phyloP scores from a whole-genome alignment of 2,113 vertebrate genomes.

The Menidia beryllina region DNA sequence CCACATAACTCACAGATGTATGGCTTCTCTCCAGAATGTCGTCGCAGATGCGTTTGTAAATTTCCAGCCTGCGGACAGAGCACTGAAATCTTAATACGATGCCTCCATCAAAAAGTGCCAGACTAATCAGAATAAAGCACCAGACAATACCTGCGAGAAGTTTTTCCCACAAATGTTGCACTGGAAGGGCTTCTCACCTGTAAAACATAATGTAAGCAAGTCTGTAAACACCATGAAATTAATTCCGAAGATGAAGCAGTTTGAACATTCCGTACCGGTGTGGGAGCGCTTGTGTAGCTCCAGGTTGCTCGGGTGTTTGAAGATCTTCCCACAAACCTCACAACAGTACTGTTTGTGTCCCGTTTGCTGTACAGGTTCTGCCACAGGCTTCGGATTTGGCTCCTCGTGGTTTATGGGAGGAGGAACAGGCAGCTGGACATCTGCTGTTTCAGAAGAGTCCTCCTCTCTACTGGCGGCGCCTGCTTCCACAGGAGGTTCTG shows the following conservation, averaged over 20 bases:
- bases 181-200: conserved; percentile 99
- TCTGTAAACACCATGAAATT: neutral
- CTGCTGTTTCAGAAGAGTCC: conserved; percentile 42
- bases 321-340: conserved; percentile 92
- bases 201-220: conserved; percentile 68
- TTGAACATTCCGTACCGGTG: conserved; percentile 84
- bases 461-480: conserved; percentile 61
- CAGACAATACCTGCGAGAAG: conserved; percentile 93
- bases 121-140: neutral
- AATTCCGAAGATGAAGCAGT: neutral
- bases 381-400: conserved; percentile 19
- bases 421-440: conserved; percentile 44
- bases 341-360: conserved; percentile 89
- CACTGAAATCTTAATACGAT: neutral
- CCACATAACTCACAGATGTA: conserved; percentile 99
- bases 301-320: conserved; percentile 97
- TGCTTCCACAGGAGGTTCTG: conserved; percentile 32
- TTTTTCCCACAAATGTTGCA: conserved; percentile 97
- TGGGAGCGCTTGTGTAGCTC: conserved; percentile 97
- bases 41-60: conserved; percentile 94
- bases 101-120: neutral
- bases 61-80: conserved; percentile 90
- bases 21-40: conserved; percentile 96
- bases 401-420: conserved; percentile 57
- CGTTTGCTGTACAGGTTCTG: conserved; percentile 52